phyloP scores from a whole-genome alignment of 1,140 invertebrate genomes.

The Drosophila grimshawi region DNA sequence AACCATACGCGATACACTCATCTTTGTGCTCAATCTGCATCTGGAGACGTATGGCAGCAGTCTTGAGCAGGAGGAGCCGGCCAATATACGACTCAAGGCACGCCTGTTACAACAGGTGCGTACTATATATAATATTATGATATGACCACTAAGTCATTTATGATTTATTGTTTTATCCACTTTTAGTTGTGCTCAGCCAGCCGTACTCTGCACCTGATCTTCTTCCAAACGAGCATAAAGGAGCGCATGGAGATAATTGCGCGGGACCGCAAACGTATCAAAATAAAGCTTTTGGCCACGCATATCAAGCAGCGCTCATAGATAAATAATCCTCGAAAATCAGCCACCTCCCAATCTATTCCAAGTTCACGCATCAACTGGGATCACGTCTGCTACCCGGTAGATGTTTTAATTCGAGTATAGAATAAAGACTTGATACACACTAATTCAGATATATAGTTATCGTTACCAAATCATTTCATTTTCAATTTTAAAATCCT shows the following conservation, averaged over 20 bases:
- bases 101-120: constrained; percentile 88
- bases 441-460: no score
- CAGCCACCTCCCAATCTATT: background rate
- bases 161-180: background rate
- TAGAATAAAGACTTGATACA: no score
- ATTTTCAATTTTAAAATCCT: background rate
- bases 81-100: constrained; percentile 88
- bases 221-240: constrained; percentile 84
- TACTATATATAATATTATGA: background rate
- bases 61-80: constrained; percentile 85
- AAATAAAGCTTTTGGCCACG: constrained; percentile 57
- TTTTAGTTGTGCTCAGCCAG: constrained; percentile 87
- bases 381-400: background rate
- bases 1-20: constrained; percentile 91
- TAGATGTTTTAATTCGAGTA: no score
- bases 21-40: constrained; percentile 91
- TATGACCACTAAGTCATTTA: no score
- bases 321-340: background rate
- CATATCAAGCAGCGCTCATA: constrained; percentile 56
- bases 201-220: constrained; percentile 87
- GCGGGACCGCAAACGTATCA: constrained; percentile 83
- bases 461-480: background rate
- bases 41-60: constrained; percentile 85
- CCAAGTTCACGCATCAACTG: background rate
- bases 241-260: constrained; percentile 87